These are phyloP conservation scores for Maniola hyperantus DNA, from an alignment of 2,888 invertebrate genomes.

Conservation along the genomic window DNA sequence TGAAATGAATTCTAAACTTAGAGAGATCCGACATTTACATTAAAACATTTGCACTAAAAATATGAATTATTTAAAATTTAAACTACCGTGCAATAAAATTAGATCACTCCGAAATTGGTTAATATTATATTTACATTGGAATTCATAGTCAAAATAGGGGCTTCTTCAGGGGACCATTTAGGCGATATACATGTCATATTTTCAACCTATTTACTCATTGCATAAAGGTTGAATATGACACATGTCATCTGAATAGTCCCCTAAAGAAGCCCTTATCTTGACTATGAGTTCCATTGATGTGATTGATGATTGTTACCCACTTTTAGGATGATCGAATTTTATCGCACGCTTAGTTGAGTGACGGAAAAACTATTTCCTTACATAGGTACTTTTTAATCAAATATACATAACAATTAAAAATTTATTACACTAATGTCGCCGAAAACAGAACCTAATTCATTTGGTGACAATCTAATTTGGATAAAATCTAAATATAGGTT, in stretches of 20 bases:
- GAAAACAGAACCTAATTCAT: conserved; percentile 12
- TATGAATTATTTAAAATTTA: conserved; percentile 4
- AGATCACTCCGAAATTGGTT: background rate
- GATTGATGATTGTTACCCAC: background rate
- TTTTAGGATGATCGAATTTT: background rate
- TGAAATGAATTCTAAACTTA: conserved; percentile 48
- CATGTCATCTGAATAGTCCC: too few relatives aligned
- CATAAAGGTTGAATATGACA: too few relatives aligned
- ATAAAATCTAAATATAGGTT: background rate
- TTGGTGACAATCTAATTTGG: conserved; percentile 10
- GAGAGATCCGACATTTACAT: conserved; percentile 28
- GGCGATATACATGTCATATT: too few relatives aligned
- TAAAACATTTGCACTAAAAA: conserved; percentile 19
- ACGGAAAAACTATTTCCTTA: background rate
- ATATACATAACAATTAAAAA: conserved; percentile 9
- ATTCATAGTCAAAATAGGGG: too few relatives aligned
- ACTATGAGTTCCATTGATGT: too few relatives aligned
- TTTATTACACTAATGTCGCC: background rate
- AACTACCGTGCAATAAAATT: background rate
- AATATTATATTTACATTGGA: too few relatives aligned
- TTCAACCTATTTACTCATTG: too few relatives aligned
- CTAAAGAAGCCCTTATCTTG: too few relatives aligned
- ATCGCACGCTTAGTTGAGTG: background rate
- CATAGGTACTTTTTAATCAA: background rate
- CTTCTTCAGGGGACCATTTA: too few relatives aligned